phyloP scores from a whole-genome alignment of 2,113 vertebrate species.

The Myotis davidii region DNA sequence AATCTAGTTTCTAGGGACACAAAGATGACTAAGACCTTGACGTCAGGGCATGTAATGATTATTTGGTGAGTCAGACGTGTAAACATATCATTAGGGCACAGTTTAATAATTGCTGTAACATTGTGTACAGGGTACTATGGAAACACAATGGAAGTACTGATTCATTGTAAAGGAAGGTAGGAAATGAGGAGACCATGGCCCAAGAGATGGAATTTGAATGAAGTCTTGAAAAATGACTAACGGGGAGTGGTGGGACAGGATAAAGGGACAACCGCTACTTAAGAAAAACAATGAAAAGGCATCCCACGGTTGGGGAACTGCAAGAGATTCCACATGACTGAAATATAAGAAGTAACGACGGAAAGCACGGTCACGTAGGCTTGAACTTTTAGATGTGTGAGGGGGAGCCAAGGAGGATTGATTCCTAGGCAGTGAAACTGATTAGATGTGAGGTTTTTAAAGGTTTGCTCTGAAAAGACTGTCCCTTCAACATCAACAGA shows the following conservation, averaged over 20 bases:
- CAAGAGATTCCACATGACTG: not conserved
- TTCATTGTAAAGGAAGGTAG: not conserved
- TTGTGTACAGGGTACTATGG: constrained; percentile 15
- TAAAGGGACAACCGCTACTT: not conserved
- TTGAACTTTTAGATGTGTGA: not conserved
- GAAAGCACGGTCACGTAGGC: not conserved
- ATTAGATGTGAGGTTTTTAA: not conserved
- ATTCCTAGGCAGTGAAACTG: not conserved
- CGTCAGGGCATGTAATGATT: constrained; percentile 22
- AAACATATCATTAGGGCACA: constrained; percentile 39
- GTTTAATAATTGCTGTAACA: not conserved
- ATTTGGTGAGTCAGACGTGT: constrained; percentile 55
- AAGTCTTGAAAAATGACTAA: constrained; percentile 19
- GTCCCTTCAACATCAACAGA: not conserved
- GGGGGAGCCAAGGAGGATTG: not conserved
- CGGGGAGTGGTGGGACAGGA: not conserved
- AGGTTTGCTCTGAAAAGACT: not conserved
- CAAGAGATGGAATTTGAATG: not conserved
- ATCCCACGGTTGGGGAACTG: not conserved
- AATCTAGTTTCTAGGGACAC: not conserved
- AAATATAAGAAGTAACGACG: no score
- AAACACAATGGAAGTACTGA: constrained; percentile 50
- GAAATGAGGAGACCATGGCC: not conserved
- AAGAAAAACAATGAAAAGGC: not conserved
- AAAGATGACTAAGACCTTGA: constrained; percentile 41